Percentiles rank a stretch among this genome's conserved stretches.
phyloP scores from a whole-genome alignment of 2,113 vertebrate species.

The Saimiri boliviensis region DNA sequence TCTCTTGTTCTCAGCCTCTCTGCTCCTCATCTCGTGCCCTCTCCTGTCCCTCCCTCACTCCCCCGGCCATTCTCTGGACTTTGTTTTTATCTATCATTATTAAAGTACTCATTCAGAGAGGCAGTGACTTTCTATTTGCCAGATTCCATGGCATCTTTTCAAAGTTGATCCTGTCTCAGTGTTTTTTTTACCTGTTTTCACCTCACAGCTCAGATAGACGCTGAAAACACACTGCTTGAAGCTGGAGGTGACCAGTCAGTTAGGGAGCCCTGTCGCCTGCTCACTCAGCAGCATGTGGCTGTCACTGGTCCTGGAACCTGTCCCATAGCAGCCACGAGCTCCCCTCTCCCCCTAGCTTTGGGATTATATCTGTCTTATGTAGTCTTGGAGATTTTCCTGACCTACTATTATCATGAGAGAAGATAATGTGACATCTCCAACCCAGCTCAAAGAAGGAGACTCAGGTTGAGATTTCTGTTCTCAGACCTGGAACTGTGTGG shows the following conservation, averaged over 20 bases:
- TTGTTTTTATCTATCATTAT: not conserved
- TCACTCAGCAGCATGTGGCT: not conserved
- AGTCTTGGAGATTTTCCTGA: not conserved
- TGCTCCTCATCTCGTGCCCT: not conserved
- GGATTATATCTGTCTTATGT: not conserved
- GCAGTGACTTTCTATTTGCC: not conserved
- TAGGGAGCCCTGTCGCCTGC: not conserved
- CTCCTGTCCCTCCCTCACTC: not conserved
- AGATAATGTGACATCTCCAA: not conserved
- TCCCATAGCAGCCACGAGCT: not conserved
- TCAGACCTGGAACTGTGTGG: not conserved
- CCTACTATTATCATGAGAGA: not conserved
- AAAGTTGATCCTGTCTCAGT: not conserved
- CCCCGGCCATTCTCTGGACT: not conserved
- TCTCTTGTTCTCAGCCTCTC: not conserved
- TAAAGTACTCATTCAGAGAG: not conserved
- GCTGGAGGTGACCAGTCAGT: not conserved
- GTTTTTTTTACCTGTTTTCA: not conserved
- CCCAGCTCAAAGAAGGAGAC: not conserved
- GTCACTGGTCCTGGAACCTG: not conserved
- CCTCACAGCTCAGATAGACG: not conserved
- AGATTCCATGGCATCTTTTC: not conserved
- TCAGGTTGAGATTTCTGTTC: not conserved
- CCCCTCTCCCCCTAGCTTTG: not conserved
- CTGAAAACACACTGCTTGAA: not conserved